phyloP scores from a whole-genome alignment of 2,113 vertebrate genomes.

The Mastomys natalensis region DNA sequence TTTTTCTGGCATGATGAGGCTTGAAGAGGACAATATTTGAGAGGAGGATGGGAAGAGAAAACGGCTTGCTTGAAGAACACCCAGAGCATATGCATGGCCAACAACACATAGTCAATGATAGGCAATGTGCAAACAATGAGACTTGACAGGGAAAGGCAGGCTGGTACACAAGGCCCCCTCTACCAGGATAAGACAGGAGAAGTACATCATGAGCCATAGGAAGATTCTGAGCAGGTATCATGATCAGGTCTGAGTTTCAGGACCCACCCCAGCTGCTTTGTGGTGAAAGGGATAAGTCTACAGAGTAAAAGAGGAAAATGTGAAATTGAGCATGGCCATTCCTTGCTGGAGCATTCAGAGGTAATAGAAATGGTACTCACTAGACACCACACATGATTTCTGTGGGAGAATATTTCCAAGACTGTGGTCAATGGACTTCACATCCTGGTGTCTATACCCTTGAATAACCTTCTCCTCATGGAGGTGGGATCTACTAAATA shows the following conservation, averaged over 20 bases:
- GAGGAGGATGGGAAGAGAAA: not conserved
- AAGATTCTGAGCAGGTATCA: not conserved
- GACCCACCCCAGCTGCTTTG: not conserved
- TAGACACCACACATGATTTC: accelerated
- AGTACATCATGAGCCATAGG: not conserved
- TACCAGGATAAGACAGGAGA: not conserved
- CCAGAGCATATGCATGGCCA: not conserved
- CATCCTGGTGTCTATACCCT: not conserved
- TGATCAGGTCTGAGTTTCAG: not conserved
- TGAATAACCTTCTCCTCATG: not conserved
- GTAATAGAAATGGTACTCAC: not conserved
- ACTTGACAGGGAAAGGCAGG: not conserved
- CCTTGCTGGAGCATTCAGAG: not conserved
- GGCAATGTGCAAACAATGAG: not conserved
- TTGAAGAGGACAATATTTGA: not conserved
- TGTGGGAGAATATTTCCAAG: not conserved
- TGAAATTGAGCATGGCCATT: accelerated
- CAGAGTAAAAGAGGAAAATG: not conserved
- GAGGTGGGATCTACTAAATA: not conserved
- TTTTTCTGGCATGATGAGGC: not conserved
- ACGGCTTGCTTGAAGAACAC: not conserved
- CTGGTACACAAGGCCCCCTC: not conserved
- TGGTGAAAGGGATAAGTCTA: accelerated
- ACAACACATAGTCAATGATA: not conserved
- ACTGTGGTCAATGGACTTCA: accelerated